phyloP scores from a whole-genome alignment of 2,888 invertebrate species.

The Isoperla grammatica region DNA sequence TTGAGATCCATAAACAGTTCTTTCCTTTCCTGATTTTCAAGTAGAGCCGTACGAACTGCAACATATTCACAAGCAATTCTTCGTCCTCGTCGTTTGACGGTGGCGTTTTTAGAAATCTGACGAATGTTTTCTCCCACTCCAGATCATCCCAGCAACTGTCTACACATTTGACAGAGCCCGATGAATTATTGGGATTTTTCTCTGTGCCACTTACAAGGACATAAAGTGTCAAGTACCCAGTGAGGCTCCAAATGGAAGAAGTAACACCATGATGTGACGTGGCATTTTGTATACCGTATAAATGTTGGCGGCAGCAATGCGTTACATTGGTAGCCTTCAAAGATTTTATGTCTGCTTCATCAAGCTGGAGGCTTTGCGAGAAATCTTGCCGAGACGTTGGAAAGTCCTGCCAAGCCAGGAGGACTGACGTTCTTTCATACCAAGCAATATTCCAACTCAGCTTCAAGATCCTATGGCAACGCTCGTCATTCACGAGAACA shows the following conservation, averaged over 20 bases:
- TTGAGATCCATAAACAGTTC: constrained; percentile 38
- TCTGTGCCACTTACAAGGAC: constrained; percentile 37
- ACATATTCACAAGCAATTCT: constrained; percentile 50
- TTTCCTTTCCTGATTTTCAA: constrained; percentile 4
- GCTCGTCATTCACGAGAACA: constrained; percentile 38
- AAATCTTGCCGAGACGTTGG: constrained; percentile 32
- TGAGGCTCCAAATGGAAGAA: constrained; percentile 51
- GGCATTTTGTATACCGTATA: constrained; percentile 58
- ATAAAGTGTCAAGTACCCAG: constrained; percentile 49
- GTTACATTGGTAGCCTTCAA: constrained; percentile 51
- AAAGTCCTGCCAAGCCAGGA: constrained; percentile 36
- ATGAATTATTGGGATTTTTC: background rate
- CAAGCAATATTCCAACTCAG: constrained; percentile 46
- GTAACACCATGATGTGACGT: constrained; percentile 55
- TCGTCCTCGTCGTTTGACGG: constrained; percentile 61
- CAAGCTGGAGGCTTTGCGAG: constrained; percentile 39
- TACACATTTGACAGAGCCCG: background rate
- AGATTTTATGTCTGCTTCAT: constrained; percentile 45
- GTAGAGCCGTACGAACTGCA: constrained; percentile 41
- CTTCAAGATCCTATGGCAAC: constrained; percentile 41
- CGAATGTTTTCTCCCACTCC: constrained; percentile 58
- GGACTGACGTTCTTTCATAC: constrained; percentile 41
- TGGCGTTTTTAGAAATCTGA: constrained; percentile 55
- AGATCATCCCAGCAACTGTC: constrained; percentile 38
- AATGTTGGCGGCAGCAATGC: constrained; percentile 48